Evolutionary conservation across 2,797 vertebrate genomes (phyloP), one percentile per base, ranked within the genome.

Genomic region (Gephyroberyx darwinii): DNA sequence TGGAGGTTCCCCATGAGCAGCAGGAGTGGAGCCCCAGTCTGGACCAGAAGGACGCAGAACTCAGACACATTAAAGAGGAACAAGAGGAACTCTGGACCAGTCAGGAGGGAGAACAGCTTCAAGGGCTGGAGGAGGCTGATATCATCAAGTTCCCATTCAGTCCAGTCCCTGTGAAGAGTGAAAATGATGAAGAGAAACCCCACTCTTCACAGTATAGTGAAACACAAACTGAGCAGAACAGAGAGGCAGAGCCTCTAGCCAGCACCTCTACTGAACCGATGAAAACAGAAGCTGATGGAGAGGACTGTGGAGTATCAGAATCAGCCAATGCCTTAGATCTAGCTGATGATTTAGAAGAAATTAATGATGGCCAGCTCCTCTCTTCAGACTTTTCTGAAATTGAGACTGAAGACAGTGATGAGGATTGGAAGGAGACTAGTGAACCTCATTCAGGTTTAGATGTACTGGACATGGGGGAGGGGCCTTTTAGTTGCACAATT

Each of bases 31-130:
- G 22, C 22, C 22, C 14, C 26, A 17, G 26, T 55, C 26, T 16
- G 53, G 52, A 8, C 26, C 52, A 54, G 26, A 26, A 54, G 52
- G 53, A 55, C 8, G 26, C 26, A 31, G 53, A 55, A 2, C 22
- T 26, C 26, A 12, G 5, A 13, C 22, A 33, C 53, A 55, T 55
- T 30, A 55, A 55, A 55, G 52, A 54, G 19, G 53, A 55, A 31
- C 53, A 55, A 26, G 53, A 55, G 26, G 53, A 55, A 16, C 53
- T 55, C 12, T 55, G 53, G 53, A 55, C 10, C 13, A 55, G 53
- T 55, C 53, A 33, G 26, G 53, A 33, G 4, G 53, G 13, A 55
- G 53, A 55, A 26, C 53, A 30, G 22, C 45, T 48, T 48, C 45
- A 48, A n/a, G n/a, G 45, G n/a, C 4, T n/a, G 7, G 45, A 48